Conservation (phyloP, 2,888 invertebrate species). For the Gonocerus acuteangulatus region DNA sequence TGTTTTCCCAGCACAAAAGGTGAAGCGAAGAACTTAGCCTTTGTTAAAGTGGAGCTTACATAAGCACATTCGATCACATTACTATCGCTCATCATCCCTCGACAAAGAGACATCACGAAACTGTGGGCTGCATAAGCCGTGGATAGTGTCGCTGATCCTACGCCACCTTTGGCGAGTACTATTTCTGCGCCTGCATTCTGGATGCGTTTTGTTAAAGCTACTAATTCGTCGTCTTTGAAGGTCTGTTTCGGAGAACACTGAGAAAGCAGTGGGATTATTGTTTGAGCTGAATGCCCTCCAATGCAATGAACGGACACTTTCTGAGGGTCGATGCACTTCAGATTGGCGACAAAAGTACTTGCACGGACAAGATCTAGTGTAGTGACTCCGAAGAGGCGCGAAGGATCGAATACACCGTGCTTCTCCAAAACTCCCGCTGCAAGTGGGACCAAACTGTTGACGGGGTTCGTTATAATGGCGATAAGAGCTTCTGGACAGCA, state of each 20-base stretch:
- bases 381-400: slow-evolving; percentile 88
- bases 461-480: slow-evolving; percentile 96
- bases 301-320: slow-evolving; percentile 84
- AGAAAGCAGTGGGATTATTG: slow-evolving; percentile 92
- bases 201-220: slow-evolving; percentile 82
- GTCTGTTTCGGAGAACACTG: slow-evolving; percentile 77
- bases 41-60: slow-evolving; percentile 79
- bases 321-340: slow-evolving; percentile 77
- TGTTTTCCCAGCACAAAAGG: slow-evolving; percentile 81
- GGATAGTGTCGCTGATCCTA: slow-evolving; percentile 95
- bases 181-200: slow-evolving; percentile 99
- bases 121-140: slow-evolving; percentile 97
- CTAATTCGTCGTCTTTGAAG: slow-evolving; percentile 69
- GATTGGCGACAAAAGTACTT: slow-evolving; percentile 86
- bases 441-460: slow-evolving; percentile 97
- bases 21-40: slow-evolving; percentile 87
- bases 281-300: slow-evolving; percentile 96
- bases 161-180: slow-evolving; percentile 95
- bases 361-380: slow-evolving; percentile 94
- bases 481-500: slow-evolving; percentile 85
- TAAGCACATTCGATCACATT: slow-evolving; percentile 90
- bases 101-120: slow-evolving; percentile 75
- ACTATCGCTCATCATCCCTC: slow-evolving; percentile 76
- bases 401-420: slow-evolving; percentile 82
- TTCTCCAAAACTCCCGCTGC: slow-evolving; percentile 90